Conservation (phyloP, 1,140 invertebrate species). For the Dinoponera quadriceps region DNA sequence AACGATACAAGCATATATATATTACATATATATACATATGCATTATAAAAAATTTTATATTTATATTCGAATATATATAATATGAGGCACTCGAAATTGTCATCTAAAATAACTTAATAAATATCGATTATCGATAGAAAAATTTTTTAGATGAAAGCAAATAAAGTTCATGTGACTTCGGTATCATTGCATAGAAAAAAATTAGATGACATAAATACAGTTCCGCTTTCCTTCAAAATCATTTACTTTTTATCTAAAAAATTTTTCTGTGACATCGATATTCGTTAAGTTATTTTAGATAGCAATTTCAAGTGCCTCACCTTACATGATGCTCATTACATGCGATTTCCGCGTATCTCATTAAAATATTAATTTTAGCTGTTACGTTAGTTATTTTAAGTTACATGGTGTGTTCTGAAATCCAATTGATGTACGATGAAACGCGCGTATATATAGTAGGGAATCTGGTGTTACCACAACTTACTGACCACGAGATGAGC, state of each 20-base stretch:
- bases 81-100: too few relatives aligned
- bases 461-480: constrained; percentile 77
- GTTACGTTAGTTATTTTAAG: background rate
- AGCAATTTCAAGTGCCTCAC: too few relatives aligned
- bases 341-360: background rate
- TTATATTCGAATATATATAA: constrained; percentile 4
- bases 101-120: too few relatives aligned
- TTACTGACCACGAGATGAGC: constrained; percentile 82
- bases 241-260: too few relatives aligned
- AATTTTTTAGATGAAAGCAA: too few relatives aligned
- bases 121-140: too few relatives aligned
- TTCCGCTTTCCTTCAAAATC: too few relatives aligned
- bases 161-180: too few relatives aligned
- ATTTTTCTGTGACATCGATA: too few relatives aligned
- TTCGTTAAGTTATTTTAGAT: too few relatives aligned
- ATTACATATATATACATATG: background rate
- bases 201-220: too few relatives aligned
- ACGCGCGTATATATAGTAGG: constrained; percentile 82
- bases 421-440: constrained; percentile 68
- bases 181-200: too few relatives aligned
- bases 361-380: constrained; percentile 3
- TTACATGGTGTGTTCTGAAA: constrained; percentile 18
- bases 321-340: background rate
- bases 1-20: background rate
- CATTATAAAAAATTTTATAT: background rate